These are phyloP conservation scores for Chionomys nivalis DNA, from an alignment of 2,113 vertebrate species.

Conservation along the genomic window DNA sequence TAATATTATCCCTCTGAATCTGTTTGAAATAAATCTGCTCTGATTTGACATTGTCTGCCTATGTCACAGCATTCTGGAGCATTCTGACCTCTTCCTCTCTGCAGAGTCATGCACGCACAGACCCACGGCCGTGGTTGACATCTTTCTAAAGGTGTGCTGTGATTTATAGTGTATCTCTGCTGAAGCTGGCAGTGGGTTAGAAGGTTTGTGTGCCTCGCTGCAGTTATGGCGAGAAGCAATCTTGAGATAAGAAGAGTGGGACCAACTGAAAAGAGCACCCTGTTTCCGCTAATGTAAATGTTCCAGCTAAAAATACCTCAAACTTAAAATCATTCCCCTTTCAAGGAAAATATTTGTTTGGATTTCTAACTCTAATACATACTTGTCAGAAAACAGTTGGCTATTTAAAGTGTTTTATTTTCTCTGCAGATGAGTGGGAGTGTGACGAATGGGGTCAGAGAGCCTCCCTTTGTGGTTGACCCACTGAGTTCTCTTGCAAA, in stretches of 20 bases:
- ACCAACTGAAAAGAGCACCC: neutral
- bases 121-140: neutral
- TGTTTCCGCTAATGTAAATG: neutral
- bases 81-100: neutral
- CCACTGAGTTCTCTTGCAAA: neutral
- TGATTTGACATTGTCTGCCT: neutral
- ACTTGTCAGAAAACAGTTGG: neutral
- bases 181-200: neutral
- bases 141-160: neutral
- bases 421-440: neutral
- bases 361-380: neutral
- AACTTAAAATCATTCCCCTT: neutral
- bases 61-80: neutral
- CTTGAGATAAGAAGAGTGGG: neutral
- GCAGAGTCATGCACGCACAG: neutral
- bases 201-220: neutral
- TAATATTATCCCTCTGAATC: neutral
- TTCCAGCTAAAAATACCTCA: neutral
- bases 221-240: neutral
- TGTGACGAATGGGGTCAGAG: neutral
- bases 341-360: conserved; percentile 11
- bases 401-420: neutral
- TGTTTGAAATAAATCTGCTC: neutral
- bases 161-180: neutral
- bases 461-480: neutral